A percentile compares a stretch with the other conserved stretches of the same genome.
phyloP scores from a whole-genome alignment of 2,797 vertebrate species.

The Acipenser transmontanus region DNA sequence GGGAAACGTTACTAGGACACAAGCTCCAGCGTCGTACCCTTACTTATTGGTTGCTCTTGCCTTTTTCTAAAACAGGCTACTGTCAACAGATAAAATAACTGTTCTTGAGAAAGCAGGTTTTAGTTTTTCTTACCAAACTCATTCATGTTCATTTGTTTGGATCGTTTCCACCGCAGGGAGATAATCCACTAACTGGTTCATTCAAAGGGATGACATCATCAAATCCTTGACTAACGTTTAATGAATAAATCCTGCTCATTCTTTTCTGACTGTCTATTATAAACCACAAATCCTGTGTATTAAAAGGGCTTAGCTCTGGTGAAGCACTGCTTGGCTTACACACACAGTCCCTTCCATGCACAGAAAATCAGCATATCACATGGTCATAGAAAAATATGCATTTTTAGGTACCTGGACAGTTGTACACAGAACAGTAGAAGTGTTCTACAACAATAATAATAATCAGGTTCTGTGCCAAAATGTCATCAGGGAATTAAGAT shows the following conservation, averaged over 20 bases:
- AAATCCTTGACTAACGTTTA: conserved; percentile 63
- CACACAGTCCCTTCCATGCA: conserved; percentile 37
- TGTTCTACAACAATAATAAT: conserved; percentile 3
- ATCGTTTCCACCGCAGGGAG: conserved; percentile 52
- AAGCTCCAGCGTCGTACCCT: conserved; percentile 35
- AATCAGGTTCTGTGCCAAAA: conserved; percentile 5
- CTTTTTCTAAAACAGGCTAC: background rate
- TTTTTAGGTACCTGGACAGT: too few species aligned
- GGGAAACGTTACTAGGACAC: conserved; percentile 24
- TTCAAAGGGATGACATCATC: conserved; percentile 72
- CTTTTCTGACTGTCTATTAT: conserved; percentile 66
- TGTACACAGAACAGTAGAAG: background rate
- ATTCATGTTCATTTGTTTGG: conserved; percentile 57
- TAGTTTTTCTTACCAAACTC: conserved; percentile 35
- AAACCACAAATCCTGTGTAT: conserved; percentile 55
- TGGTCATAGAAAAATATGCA: conserved; percentile 28
- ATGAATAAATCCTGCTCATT: conserved; percentile 71
- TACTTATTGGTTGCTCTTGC: conserved; percentile 33
- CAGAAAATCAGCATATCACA: conserved; percentile 17
- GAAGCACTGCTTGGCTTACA: conserved; percentile 22
- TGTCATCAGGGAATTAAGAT: conserved; percentile 1
- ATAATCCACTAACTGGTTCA: conserved; percentile 70
- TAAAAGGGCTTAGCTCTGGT: conserved; percentile 40
- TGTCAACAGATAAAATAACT: background rate
- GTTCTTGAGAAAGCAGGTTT: conserved; percentile 19